Percentiles rank a stretch among this genome's conserved stretches.
phyloP scores from a whole-genome alignment of 35 echinoderm and acorn worm genomes.

The Heliocidaris tuberculata region DNA sequence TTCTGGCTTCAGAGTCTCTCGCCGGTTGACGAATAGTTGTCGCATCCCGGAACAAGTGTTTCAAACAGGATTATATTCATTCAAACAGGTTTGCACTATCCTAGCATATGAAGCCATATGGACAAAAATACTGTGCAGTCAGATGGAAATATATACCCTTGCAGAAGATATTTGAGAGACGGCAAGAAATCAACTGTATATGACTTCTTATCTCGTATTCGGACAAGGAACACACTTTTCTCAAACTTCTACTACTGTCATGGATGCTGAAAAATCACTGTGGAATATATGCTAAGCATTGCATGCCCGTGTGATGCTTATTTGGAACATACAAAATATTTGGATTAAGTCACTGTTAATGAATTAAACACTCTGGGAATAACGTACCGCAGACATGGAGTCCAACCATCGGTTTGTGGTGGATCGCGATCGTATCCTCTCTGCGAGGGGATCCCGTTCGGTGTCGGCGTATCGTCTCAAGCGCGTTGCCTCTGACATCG shows the following conservation, averaged over 20 bases:
- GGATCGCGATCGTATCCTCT: neutral
- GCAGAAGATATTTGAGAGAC: neutral
- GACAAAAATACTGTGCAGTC: neutral
- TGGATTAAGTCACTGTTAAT: neutral
- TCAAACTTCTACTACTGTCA: neutral
- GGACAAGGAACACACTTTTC: neutral
- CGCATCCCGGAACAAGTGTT: neutral
- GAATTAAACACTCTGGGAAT: neutral
- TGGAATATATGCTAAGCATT: neutral
- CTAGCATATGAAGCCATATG: neutral
- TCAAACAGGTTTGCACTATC: neutral
- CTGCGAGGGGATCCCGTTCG: neutral
- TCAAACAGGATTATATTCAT: conserved; percentile 11
- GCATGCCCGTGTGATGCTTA: neutral
- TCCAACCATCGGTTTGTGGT: neutral
- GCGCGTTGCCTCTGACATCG: conserved; percentile 43
- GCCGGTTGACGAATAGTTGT: neutral
- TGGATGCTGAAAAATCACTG: neutral
- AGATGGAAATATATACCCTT: neutral
- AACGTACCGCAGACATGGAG: neutral
- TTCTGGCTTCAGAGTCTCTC: neutral
- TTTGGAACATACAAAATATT: neutral
- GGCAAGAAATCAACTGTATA: neutral
- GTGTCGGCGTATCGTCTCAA: conserved; percentile 32
- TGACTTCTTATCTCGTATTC: neutral